Percentiles rank a stretch among this genome's conserved stretches.
Evolutionary conservation across 1,140 invertebrate species (phyloP).

Genomic region (Brachionus rotundiformis): DNA sequence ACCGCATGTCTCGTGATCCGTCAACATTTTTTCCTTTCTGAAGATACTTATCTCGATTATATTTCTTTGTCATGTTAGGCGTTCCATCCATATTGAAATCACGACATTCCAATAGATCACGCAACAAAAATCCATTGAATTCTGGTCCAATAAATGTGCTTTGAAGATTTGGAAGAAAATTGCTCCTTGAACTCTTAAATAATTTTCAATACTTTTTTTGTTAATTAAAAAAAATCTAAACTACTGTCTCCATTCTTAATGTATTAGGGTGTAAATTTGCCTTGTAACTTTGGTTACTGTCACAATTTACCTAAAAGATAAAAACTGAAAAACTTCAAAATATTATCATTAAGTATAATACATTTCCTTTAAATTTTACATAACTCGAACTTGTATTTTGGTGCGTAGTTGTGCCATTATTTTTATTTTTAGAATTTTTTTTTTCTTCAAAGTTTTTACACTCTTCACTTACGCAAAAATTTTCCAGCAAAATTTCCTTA

Average conservation of each 20-base stretch:
- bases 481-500: not conserved
- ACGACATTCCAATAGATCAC: not conserved
- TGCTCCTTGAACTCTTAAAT: not conserved
- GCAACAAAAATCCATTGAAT: not conserved
- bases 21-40: constrained; percentile 4
- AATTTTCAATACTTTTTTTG: not conserved
- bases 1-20: not conserved
- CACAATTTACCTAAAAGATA: not conserved
- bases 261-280: not conserved
- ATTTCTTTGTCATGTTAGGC: not conserved
- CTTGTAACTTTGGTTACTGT: not conserved
- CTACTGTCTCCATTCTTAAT: not conserved
- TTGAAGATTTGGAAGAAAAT: constrained; percentile 1
- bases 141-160: not conserved
- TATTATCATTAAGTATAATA: not conserved
- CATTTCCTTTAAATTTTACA: not conserved
- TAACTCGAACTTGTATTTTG: not conserved
- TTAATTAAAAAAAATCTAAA: not conserved
- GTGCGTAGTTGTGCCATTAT: not conserved
- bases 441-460: not conserved
- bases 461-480: not conserved
- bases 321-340: not conserved
- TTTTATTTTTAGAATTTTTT: not conserved
- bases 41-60: not conserved
- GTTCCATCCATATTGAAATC: constrained; percentile 34